Evolutionary conservation across 2,888 invertebrate species (phyloP).

Genomic region (Halocaridina rubra): DNA sequence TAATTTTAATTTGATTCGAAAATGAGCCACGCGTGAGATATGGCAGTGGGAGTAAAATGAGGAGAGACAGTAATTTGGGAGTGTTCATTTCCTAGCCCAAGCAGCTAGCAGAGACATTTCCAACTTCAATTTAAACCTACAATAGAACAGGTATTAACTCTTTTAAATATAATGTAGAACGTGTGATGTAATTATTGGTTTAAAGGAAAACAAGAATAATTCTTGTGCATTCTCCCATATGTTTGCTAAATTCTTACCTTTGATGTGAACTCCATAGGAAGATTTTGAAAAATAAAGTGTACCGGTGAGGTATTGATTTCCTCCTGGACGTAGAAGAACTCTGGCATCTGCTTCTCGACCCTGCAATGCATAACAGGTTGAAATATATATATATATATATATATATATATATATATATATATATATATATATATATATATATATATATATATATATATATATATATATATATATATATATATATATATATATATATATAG

Average conservation of each 20-base stretch:
- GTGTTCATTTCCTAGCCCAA: too few relatives aligned
- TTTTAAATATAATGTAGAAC: too few relatives aligned
- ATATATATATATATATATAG: neutral
- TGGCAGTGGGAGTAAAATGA: too few relatives aligned
- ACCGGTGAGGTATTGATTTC: slow-evolving; percentile 12
- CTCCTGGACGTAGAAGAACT: slow-evolving; percentile 1
- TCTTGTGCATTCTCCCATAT: too few relatives aligned
- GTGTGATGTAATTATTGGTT: too few relatives aligned
- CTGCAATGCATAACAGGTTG: neutral
- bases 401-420: slow-evolving; percentile 16
- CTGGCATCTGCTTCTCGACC: neutral
- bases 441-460: slow-evolving; percentile 17
- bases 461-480: slow-evolving; percentile 8
- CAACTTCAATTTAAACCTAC: too few relatives aligned
- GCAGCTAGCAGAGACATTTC: too few relatives aligned
- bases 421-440: slow-evolving; percentile 15
- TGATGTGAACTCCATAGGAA: neutral
- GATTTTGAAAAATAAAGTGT: neutral
- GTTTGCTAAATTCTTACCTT: too few relatives aligned
- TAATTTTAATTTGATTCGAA: too few relatives aligned
- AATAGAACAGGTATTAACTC: too few relatives aligned
- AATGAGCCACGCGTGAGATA: too few relatives aligned
- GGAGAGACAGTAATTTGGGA: too few relatives aligned
- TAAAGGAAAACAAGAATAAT: neutral
- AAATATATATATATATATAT: neutral